These are phyloP conservation scores for Prochilodus magdalenae DNA, from an alignment of 2,113 vertebrate species.

Conservation along the genomic window DNA sequence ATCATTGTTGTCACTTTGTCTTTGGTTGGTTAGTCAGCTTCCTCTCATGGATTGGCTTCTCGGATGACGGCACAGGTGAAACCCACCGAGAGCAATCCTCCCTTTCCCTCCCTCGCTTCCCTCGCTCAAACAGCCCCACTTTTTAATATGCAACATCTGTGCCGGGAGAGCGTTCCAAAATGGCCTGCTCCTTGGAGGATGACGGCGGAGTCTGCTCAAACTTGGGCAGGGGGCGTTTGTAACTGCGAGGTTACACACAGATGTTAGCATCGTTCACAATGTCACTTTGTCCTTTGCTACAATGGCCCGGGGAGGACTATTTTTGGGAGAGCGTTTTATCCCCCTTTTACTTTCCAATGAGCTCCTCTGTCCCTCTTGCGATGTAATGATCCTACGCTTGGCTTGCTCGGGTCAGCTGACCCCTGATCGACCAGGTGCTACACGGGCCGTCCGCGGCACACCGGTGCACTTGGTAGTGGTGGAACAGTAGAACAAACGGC, in stretches of 20 bases:
- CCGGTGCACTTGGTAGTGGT: not conserved
- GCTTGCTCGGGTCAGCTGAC: slow-evolving; percentile 55
- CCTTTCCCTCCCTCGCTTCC: slow-evolving; percentile 63
- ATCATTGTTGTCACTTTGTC: slow-evolving; percentile 83
- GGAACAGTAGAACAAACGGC: not conserved
- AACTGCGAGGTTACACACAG: slow-evolving; percentile 80
- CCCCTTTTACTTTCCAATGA: slow-evolving; percentile 64
- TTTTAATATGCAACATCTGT: slow-evolving; percentile 87
- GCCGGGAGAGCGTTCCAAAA: slow-evolving; percentile 82
- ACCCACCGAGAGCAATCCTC: slow-evolving; percentile 69
- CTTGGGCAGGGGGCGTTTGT: slow-evolving; percentile 76
- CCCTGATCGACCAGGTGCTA: slow-evolving; percentile 62
- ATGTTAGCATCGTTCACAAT: slow-evolving; percentile 81
- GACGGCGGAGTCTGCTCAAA: slow-evolving; percentile 79
- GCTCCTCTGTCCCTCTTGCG: slow-evolving; percentile 68
- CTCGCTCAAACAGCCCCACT: slow-evolving; percentile 75
- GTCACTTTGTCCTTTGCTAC: slow-evolving; percentile 80
- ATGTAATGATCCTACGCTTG: slow-evolving; percentile 64
- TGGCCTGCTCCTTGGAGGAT: slow-evolving; percentile 83
- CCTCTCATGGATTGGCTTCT: slow-evolving; percentile 78
- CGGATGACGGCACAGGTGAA: slow-evolving; percentile 85
- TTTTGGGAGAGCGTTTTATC: slow-evolving; percentile 72
- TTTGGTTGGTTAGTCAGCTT: slow-evolving; percentile 79
- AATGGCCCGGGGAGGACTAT: slow-evolving; percentile 74
- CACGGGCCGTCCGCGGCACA: slow-evolving; percentile 43